These are phyloP conservation scores for Athene cunicularia DNA, from an alignment of 2,113 vertebrate genomes.

Conservation along the genomic window DNA sequence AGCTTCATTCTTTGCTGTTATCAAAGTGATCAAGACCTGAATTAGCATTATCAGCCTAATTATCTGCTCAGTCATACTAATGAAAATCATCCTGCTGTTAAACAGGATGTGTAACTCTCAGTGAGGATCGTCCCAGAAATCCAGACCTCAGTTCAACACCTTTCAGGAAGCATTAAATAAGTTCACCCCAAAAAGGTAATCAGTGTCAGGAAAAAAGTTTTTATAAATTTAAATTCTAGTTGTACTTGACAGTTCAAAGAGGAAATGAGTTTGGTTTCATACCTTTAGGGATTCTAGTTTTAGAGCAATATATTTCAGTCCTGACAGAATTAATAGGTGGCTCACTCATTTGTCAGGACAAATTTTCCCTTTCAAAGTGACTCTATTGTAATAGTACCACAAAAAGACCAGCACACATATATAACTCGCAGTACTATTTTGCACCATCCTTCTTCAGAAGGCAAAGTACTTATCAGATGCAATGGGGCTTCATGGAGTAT, in stretches of 20 bases:
- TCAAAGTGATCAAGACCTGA: conserved; percentile 15
- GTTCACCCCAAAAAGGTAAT: neutral
- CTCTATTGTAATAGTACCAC: neutral
- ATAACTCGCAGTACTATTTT: neutral
- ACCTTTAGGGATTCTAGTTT: neutral
- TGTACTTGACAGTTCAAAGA: neutral
- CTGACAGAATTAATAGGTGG: neutral
- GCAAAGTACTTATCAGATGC: neutral
- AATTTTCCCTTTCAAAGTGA: neutral
- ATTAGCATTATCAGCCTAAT: conserved; percentile 7
- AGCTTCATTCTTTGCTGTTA: neutral
- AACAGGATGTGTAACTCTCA: neutral
- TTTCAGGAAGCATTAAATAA: neutral
- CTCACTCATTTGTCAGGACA: neutral
- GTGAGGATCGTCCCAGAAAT: neutral
- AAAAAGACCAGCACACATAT: fast-evolving
- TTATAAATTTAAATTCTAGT: neutral
- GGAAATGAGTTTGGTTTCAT: neutral
- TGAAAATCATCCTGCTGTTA: neutral
- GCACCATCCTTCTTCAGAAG: neutral
- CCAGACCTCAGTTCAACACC: neutral
- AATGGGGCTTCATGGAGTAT: neutral
- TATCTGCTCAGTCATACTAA: neutral
- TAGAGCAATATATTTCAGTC: neutral
- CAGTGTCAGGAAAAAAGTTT: neutral